Evolutionary conservation across 2,113 vertebrate species (phyloP).

Genomic region (Coracopsis vasa): DNA sequence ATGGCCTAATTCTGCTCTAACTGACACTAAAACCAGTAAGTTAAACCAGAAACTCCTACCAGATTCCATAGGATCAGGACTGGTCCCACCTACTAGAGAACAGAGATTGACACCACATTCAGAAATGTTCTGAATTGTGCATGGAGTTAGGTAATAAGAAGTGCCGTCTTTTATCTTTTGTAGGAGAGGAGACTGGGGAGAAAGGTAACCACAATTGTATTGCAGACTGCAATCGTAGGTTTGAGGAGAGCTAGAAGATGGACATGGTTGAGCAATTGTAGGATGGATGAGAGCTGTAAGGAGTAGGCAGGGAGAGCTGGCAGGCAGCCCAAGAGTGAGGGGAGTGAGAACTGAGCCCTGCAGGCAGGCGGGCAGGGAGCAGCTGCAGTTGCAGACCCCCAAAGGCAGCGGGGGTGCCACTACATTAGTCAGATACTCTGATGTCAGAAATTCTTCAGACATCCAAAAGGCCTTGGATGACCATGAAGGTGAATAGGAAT

Average conservation of each 20-base stretch:
- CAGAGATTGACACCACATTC: neutral
- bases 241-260: neutral
- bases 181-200: neutral
- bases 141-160: neutral
- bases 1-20: slow-evolving; percentile 3
- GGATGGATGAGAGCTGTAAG: neutral
- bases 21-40: neutral
- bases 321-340: neutral
- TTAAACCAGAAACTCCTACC: neutral
- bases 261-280: neutral
- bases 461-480: neutral
- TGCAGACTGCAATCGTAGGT: accelerated
- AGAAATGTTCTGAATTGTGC: neutral
- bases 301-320: neutral
- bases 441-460: neutral
- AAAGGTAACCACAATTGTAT: neutral
- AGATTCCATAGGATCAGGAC: neutral
- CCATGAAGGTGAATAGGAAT: neutral
- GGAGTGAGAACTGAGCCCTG: neutral
- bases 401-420: accelerated
- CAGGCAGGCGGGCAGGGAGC: neutral
- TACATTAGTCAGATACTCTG: neutral
- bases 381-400: neutral
- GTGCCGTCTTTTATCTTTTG: neutral
- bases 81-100: neutral